A percentile compares a stretch with the other conserved stretches of the same genome.
phyloP scores from a whole-genome alignment of 35 echinoderm and acorn worm genomes.

The Anneissia japonica region DNA sequence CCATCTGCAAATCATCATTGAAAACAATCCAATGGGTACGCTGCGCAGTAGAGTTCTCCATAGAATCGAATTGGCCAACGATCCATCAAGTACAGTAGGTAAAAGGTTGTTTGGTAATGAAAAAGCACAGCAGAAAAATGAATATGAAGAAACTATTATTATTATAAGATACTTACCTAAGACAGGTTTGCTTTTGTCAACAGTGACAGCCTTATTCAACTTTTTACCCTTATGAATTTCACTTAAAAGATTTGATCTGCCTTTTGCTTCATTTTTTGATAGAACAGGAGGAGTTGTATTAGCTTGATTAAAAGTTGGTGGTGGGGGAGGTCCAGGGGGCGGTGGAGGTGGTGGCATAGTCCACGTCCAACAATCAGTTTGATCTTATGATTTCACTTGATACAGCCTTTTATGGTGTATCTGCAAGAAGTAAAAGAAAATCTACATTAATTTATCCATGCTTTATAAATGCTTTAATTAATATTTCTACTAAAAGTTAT shows the following conservation, averaged over 20 bases:
- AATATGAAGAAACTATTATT: too few relatives aligned
- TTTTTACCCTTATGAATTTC: slow-evolving; percentile 71
- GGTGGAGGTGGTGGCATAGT: slow-evolving; percentile 58
- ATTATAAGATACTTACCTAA: slow-evolving; percentile 35
- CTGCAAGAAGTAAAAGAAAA: neutral
- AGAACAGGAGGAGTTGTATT: slow-evolving; percentile 30
- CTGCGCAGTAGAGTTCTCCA: too few relatives aligned
- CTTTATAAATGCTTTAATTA: too few relatives aligned
- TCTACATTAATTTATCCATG: too few relatives aligned
- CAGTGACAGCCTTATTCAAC: slow-evolving; percentile 77
- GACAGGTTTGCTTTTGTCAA: slow-evolving; percentile 59
- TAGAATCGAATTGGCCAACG: too few relatives aligned
- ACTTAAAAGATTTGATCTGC: slow-evolving; percentile 43
- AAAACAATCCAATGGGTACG: too few relatives aligned
- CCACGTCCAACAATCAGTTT: neutral
- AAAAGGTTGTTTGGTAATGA: too few relatives aligned
- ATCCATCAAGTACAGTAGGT: too few relatives aligned
- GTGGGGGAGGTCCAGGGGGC: slow-evolving; percentile 69
- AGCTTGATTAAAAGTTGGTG: slow-evolving; percentile 34
- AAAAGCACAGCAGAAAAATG: too few relatives aligned
- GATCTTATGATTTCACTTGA: neutral
- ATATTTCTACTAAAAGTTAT: too few relatives aligned
- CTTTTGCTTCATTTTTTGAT: slow-evolving; percentile 39
- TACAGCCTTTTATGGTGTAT: neutral
- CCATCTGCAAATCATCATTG: too few relatives aligned